phyloP scores from a whole-genome alignment of 2,888 invertebrate genomes.

The Eutolmus rufibarbis region DNA sequence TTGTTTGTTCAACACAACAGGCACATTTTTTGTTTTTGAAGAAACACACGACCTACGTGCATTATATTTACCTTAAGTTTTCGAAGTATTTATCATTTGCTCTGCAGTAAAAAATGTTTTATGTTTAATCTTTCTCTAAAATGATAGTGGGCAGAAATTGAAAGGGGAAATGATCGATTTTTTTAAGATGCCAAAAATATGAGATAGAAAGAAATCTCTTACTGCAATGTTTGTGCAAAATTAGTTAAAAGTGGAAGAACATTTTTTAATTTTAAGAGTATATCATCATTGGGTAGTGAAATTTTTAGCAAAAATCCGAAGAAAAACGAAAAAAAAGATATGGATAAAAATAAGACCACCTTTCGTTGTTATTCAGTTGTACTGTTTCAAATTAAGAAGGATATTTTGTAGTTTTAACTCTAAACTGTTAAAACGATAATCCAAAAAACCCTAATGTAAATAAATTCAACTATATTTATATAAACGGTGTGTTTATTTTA shows the following conservation, averaged over 20 bases:
- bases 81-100: background rate
- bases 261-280: background rate
- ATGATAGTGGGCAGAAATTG: background rate
- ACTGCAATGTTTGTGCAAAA: background rate
- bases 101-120: background rate
- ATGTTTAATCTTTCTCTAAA: background rate
- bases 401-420: constrained; percentile 33
- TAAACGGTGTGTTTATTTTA: background rate
- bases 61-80: background rate
- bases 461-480: constrained; percentile 37
- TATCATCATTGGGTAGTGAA: background rate
- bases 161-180: background rate
- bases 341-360: background rate
- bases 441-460: constrained; percentile 8
- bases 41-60: background rate
- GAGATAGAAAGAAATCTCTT: background rate
- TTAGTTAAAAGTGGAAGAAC: background rate
- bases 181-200: constrained; percentile 21
- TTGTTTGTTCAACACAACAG: background rate
- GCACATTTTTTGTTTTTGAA: background rate
- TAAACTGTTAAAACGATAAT: constrained; percentile 23
- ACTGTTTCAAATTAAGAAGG: background rate
- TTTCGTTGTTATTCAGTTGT: constrained; percentile 34
- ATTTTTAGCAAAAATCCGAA: background rate
- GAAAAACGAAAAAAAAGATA: background rate